These are phyloP conservation scores for Plebejus melissa DNA, from an alignment of 2,888 invertebrate species.

Conservation along the genomic window DNA sequence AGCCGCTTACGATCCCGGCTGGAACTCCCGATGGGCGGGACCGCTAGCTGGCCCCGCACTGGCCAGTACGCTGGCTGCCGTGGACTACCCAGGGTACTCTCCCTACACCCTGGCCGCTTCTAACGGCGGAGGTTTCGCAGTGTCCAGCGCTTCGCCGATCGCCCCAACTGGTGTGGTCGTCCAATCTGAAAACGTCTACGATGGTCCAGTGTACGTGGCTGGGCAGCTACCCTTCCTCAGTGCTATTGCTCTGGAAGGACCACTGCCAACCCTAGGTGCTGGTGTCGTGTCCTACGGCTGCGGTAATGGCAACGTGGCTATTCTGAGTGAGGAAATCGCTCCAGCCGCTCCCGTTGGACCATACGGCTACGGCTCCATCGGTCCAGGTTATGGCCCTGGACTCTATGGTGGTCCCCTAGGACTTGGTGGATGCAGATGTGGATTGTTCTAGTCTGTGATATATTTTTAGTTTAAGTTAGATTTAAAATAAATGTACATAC, in stretches of 20 bases:
- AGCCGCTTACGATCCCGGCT: not conserved
- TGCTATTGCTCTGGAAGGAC: slow-evolving; percentile 47
- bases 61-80: not conserved
- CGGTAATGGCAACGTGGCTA: slow-evolving; percentile 47
- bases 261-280: slow-evolving; percentile 44
- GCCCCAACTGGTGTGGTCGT: slow-evolving; percentile 47
- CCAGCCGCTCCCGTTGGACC: slow-evolving; percentile 14
- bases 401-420: not conserved
- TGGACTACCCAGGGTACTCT: not conserved
- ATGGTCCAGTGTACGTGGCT: slow-evolving; percentile 44
- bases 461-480: not conserved
- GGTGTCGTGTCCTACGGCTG: slow-evolving; percentile 49
- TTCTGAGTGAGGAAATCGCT: slow-evolving; percentile 41
- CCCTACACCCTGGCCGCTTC: slow-evolving; percentile 32
- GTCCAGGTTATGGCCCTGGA: not conserved
- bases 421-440: not conserved
- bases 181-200: slow-evolving; percentile 45
- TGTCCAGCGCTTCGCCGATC: slow-evolving; percentile 45
- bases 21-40: not conserved
- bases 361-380: slow-evolving; percentile 12
- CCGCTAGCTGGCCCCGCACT: not conserved
- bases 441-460: not conserved
- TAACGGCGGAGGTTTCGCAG: slow-evolving; percentile 35
- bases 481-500: not conserved
- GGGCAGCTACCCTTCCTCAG: slow-evolving; percentile 49